Percentiles rank a stretch among this genome's conserved stretches.
Conservation (phyloP, 2,113 vertebrate genomes). For the Apus apus region DNA sequence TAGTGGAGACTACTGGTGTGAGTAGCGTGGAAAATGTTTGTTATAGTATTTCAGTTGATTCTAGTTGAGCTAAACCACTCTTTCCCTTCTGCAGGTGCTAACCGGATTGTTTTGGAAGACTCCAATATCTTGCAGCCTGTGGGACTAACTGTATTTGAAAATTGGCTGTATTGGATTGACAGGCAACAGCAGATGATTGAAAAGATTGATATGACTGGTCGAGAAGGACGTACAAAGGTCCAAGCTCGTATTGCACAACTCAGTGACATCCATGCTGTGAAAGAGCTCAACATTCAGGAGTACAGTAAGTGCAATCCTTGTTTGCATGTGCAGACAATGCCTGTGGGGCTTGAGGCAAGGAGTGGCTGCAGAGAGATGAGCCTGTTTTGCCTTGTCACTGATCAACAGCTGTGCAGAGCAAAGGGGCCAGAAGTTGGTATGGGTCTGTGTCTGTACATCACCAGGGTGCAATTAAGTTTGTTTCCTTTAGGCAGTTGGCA, state of each 20-base stretch:
- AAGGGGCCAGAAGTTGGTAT: background rate
- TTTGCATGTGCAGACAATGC: background rate
- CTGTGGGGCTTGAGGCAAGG: background rate
- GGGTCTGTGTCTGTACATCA: background rate
- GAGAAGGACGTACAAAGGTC: constrained; percentile 93
- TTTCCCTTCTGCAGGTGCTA: constrained; percentile 82
- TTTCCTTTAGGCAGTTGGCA: background rate
- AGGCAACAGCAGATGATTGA: constrained; percentile 99
- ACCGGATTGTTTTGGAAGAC: constrained; percentile 92
- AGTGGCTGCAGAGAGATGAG: background rate
- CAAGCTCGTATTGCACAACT: constrained; percentile 93
- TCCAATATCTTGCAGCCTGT: constrained; percentile 97
- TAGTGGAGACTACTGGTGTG: background rate
- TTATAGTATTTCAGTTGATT: background rate
- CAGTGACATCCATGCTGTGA: constrained; percentile 96
- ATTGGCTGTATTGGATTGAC: constrained; percentile 98
- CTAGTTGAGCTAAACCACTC: background rate
- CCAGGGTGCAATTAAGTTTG: background rate
- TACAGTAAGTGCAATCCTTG: constrained; percentile 83
- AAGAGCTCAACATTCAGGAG: constrained; percentile 89
- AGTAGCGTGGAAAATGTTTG: background rate
- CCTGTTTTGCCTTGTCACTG: background rate
- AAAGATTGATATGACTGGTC: constrained; percentile 91
- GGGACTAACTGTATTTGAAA: constrained; percentile 92
- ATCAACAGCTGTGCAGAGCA: background rate